Evolutionary conservation across 2,797 vertebrate species (phyloP).

Genomic region (Parambassis ranga): DNA sequence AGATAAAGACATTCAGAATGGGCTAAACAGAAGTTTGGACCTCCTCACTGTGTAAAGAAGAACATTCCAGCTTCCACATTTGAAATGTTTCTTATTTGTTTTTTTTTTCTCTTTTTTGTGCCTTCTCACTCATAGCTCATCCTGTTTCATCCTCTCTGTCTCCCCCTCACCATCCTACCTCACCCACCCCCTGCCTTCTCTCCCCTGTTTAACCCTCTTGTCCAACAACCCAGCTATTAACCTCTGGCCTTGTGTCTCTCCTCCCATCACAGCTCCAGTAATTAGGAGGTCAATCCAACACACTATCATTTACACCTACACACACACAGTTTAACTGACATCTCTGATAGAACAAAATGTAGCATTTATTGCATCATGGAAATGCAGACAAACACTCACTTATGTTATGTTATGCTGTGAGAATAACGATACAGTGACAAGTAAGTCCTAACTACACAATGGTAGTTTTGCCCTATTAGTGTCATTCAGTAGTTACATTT

Average conservation of each 20-base stretch:
- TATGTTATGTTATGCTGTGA: too few relatives aligned
- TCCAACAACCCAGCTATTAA: constrained; percentile 89
- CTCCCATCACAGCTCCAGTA: constrained; percentile 93
- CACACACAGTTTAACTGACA: not conserved
- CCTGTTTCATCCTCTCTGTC: not conserved
- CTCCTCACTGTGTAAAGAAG: not conserved
- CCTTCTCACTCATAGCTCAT: too few relatives aligned
- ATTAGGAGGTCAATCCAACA: constrained; percentile 97
- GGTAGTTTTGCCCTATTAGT: too few relatives aligned
- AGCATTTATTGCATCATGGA: constrained; percentile 9
- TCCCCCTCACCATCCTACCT: not conserved
- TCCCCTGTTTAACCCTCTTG: constrained; percentile 37
- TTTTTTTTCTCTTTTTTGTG: too few relatives aligned
- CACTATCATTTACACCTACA: constrained; percentile 87
- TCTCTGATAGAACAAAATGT: not conserved
- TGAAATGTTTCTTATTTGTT: not conserved
- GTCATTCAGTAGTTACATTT: too few relatives aligned
- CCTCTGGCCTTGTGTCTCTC: constrained; percentile 87
- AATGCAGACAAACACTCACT: too few relatives aligned
- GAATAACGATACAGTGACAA: too few relatives aligned
- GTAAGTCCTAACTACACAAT: too few relatives aligned
- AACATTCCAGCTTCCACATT: not conserved
- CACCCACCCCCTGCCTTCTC: not conserved
- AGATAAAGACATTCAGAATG: constrained; percentile 1
- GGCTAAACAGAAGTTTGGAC: not conserved